Conservation (phyloP, 2,888 invertebrate species). For the Sinelater perroti region DNA sequence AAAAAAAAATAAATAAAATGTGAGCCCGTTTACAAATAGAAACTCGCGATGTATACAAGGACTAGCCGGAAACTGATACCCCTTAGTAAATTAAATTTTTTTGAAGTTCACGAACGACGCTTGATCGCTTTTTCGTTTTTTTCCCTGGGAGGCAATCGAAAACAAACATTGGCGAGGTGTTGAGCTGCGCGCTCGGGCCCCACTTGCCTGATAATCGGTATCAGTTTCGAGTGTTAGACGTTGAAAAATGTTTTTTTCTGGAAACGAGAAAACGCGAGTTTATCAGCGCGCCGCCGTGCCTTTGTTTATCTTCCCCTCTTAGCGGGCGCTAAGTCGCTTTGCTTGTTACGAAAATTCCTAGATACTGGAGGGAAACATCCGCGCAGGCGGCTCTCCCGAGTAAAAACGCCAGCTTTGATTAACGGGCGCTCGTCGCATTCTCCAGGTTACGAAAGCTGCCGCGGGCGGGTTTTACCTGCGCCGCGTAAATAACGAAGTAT, state of each 20-base stretch:
- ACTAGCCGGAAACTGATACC: no score
- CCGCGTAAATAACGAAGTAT: slow-evolving; percentile 16
- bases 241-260: slow-evolving; percentile 10
- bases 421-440: slow-evolving; percentile 9
- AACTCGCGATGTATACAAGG: no score
- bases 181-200: no score
- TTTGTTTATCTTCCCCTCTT: slow-evolving; percentile 24
- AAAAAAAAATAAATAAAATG: no score
- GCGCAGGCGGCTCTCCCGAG: no score
- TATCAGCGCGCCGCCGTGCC: slow-evolving; percentile 15
- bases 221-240: slow-evolving; percentile 18
- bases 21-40: neutral
- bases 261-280: slow-evolving; percentile 22
- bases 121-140: no score
- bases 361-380: no score
- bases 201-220: slow-evolving; percentile 15
- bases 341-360: slow-evolving; percentile 21
- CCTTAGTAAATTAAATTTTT: no score
- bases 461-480: slow-evolving; percentile 3
- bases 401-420: no score
- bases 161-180: slow-evolving; percentile 6
- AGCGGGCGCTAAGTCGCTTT: slow-evolving; percentile 18
- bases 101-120: no score
- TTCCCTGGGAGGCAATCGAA: neutral
- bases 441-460: slow-evolving; percentile 13